Conservation (phyloP, 2,797 vertebrate genomes). For the Acanthurus lineatus region DNA sequence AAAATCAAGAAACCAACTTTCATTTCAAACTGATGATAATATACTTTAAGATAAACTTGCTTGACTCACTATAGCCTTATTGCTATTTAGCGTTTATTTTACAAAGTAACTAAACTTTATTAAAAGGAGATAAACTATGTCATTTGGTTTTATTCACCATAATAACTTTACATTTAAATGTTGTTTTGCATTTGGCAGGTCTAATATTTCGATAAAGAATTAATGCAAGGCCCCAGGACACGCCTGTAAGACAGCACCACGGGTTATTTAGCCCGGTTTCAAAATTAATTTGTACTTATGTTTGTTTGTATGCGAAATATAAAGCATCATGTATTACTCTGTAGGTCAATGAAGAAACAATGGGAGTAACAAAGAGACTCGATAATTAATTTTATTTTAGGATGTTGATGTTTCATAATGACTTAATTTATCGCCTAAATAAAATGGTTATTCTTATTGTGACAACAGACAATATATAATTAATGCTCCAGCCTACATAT, state of each 20-base stretch:
- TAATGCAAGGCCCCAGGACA: fast-evolving
- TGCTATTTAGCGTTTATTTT: not conserved
- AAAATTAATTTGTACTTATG: not conserved
- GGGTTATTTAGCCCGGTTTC: not conserved
- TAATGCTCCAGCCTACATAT: no score
- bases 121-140: not conserved
- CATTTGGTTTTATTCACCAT: no score
- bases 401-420: no score
- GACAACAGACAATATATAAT: no score
- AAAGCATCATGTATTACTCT: not conserved
- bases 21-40: not conserved
- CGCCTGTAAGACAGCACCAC: not conserved
- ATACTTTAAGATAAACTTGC: no score
- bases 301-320: not conserved
- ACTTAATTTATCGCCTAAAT: no score
- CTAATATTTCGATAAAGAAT: not conserved
- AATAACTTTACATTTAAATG: no score
- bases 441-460: no score
- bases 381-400: no score
- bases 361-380: no score
- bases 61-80: not conserved
- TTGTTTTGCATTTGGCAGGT: not conserved
- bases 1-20: not conserved
- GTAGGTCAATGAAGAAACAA: no score
- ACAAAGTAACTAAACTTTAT: no score